phyloP scores from a whole-genome alignment of 2,797 vertebrate species.

The Cryptoprocta ferox region DNA sequence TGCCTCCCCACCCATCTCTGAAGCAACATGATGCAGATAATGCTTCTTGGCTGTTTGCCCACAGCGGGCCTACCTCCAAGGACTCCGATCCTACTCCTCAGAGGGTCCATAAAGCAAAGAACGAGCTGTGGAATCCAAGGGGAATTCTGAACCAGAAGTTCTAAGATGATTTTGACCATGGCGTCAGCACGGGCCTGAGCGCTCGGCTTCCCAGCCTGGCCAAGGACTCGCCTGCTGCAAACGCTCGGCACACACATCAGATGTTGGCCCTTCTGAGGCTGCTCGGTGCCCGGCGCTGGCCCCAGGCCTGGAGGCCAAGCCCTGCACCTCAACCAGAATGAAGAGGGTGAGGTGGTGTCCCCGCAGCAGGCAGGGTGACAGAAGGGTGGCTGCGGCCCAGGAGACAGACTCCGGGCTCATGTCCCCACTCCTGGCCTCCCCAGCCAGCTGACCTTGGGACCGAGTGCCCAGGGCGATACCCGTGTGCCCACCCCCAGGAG shows the following conservation, averaged over 20 bases:
- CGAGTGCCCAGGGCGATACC: neutral
- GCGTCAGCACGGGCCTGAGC: accelerated
- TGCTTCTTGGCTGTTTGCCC: neutral
- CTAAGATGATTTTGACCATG: neutral
- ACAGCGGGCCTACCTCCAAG: neutral
- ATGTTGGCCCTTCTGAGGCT: neutral
- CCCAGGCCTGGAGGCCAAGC: neutral
- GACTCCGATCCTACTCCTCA: accelerated
- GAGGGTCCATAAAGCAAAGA: neutral
- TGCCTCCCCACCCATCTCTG: neutral
- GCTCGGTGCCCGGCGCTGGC: neutral
- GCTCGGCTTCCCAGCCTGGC: no score
- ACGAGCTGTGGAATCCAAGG: neutral
- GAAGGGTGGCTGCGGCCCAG: no score
- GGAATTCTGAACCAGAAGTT: neutral
- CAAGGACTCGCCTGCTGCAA: no score
- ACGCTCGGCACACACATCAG: accelerated
- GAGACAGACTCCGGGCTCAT: neutral
- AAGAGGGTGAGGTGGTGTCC: neutral
- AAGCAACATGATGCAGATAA: neutral
- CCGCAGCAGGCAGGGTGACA: accelerated
- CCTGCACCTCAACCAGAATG: neutral
- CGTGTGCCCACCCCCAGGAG: no score
- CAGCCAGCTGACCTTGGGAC: neutral
- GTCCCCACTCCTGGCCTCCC: neutral